Base-by-base conservation (phyloP, 2,113 vertebrate species). In the Podarcis raffonei region DNA sequence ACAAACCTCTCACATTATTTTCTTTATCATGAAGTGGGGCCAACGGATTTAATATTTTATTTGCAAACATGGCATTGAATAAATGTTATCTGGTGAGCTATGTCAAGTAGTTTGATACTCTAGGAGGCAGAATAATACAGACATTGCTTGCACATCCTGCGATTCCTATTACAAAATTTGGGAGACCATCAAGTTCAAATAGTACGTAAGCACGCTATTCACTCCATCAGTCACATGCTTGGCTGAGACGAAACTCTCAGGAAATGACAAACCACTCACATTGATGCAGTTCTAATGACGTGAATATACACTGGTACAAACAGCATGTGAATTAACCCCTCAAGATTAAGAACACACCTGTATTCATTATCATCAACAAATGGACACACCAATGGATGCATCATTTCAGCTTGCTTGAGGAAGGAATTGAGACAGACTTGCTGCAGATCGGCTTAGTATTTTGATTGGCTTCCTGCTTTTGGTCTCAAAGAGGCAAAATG, bases 401-500 rank as follows among this genome's bases (percentile, higher is more conserved):
- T 30, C 32, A 30, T 57, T 83, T 68, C 5, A 83, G 59, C 18
- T 22, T 87, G 89, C 91, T 88, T 90, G 76, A 92, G 87, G 89
- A 83, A 91, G 62, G 68, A 90, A 62, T 71, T 88, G 92, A 88
- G 75, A 94, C 59, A 86, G 84, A 90, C n/a, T 93, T 83, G 84
- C 42, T 1, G 27, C n/a, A 74, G 8, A 68, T 27, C 12, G 1
- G 15, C 88, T 57, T 94, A 74, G 53, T 62, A 89, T 93, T 53
- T 53, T 84, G 92, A 94, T 53, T 59, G n/a, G 65, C 74, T 89
- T 76, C 53, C 48, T 32, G 12, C n/a, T 86, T 90, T 92, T 85
- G 91, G 80, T 92, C 77, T 89, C 87, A 93, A 86, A 84, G 86
- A 89, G 89, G 66, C 93, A 94, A 87, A 84, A 92, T 79, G 72